Evolutionary conservation across 2,797 vertebrate species (phyloP), one percentile per base, ranked within the genome.

Genomic region (Lacerta viridis): DNA sequence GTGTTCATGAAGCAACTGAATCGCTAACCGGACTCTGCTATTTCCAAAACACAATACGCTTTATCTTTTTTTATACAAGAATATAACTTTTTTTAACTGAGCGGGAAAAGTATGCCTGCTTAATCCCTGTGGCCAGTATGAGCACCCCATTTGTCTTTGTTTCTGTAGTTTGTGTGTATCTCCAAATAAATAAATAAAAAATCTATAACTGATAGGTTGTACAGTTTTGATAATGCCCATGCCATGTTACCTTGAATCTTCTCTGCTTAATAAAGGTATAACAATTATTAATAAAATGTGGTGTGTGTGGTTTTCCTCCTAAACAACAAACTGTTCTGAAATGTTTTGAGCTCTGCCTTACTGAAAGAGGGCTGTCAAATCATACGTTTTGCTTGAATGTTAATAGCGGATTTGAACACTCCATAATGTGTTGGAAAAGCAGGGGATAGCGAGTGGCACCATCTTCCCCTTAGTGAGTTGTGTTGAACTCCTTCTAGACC

Each of bases 211-310:
- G 95, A 95, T 92, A 92, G 91, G 85, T 93, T 96, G 96, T 97
- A 96, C 95, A 96, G 95, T 97, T 97, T 97, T 97, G 96, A 96
- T 97, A 97, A 96, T 29, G 94, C 95, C 94, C 94, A 91, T 96
- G 93, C 95, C 93, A 91, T 96, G 94, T 97, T 95, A 94, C 94
- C 94, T 92, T 96, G 69, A 94, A 95, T 96, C 94, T 61, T 96
- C 95, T 97, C 95, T 97, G 96, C 95, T 91, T 97, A 98, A 98
- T 98, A 98, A 98, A 98, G 92, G 94, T 93, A 96, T 97, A 97
- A 95, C 95, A 84, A 55, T 93, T 96, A 97, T 95, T 96, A 95
- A 93, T 87, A 93, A 33, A 80, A 29, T 92, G 68, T 78, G 0
- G 9, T 90, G 41, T 72, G 50, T 55, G 50, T 55, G 50, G 13